Conservation (phyloP, 2,113 vertebrate species). For the Trichomycterus rosablanca region DNA sequence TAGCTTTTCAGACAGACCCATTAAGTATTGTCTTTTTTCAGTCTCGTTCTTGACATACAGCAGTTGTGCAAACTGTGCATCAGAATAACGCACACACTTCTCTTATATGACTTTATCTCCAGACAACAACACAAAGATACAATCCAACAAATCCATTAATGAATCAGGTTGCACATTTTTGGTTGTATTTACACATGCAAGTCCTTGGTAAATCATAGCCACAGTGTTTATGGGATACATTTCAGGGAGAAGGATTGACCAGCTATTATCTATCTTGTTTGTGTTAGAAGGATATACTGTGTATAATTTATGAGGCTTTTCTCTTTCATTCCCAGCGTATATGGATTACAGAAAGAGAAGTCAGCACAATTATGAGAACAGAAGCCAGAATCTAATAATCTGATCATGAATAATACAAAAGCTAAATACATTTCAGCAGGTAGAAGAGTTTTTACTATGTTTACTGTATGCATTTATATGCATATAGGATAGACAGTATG, state of each 20-base stretch:
- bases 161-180: too few species aligned
- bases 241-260: not conserved
- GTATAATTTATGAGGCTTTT: constrained; percentile 62
- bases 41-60: too few species aligned
- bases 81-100: too few species aligned
- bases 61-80: too few species aligned
- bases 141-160: constrained; percentile 8
- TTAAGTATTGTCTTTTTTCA: too few species aligned
- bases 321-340: constrained; percentile 55
- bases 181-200: too few species aligned
- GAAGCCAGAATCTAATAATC: constrained; percentile 64
- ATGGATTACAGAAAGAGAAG: constrained; percentile 48
- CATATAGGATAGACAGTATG: not conserved
- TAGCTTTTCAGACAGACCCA: too few species aligned
- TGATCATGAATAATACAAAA: constrained; percentile 66
- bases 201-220: not conserved
- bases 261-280: constrained; percentile 40
- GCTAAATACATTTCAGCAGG: constrained; percentile 60
- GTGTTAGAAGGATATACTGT: constrained; percentile 45
- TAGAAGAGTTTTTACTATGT: not conserved
- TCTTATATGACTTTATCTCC: too few species aligned
- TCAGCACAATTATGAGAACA: constrained; percentile 62
- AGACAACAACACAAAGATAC: too few species aligned
- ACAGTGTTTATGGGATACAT: not conserved
- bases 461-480: too few species aligned